phyloP scores from a whole-genome alignment of 2,888 invertebrate genomes.

The Cacoxenus indagator region DNA sequence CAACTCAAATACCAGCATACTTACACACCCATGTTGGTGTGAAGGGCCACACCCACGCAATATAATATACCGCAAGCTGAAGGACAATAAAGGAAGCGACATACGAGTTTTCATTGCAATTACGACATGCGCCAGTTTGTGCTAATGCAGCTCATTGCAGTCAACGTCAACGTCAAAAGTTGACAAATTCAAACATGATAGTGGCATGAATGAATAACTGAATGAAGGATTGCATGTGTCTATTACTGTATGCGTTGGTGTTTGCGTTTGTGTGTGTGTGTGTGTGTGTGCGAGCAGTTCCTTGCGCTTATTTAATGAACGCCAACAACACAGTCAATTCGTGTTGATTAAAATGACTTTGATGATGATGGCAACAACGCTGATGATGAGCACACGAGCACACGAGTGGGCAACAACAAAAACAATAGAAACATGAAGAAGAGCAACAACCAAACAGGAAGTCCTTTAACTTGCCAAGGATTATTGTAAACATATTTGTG shows the following conservation, averaged over 20 bases:
- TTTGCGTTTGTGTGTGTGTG: not conserved
- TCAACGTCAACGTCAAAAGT: constrained; percentile 2
- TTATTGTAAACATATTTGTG: constrained; percentile 13
- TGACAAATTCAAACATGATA: constrained; percentile 17
- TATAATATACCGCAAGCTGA: not conserved
- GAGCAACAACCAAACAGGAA: constrained; percentile 4
- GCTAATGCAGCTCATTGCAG: constrained; percentile 7
- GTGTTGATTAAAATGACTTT: not conserved
- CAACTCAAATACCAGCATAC: not conserved
- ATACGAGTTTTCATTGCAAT: not conserved
- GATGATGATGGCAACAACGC: constrained; percentile 36
- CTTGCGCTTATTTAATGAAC: constrained; percentile 24
- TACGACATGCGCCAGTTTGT: not conserved
- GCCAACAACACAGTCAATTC: not conserved
- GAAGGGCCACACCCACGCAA: not conserved
- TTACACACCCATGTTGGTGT: not conserved
- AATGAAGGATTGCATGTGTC: not conserved
- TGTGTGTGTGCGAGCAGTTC: not conserved
- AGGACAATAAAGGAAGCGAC: too few species aligned
- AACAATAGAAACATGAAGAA: constrained; percentile 8
- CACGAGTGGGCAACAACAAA: not conserved
- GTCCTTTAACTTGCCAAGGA: constrained; percentile 10
- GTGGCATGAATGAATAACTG: constrained; percentile 16
- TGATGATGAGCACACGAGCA: constrained; percentile 32
- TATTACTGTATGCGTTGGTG: not conserved